A percentile compares a stretch with the other conserved stretches of the same genome.
Conservation (phyloP, 2,113 vertebrate genomes). For the Antechinus stuartii region DNA sequence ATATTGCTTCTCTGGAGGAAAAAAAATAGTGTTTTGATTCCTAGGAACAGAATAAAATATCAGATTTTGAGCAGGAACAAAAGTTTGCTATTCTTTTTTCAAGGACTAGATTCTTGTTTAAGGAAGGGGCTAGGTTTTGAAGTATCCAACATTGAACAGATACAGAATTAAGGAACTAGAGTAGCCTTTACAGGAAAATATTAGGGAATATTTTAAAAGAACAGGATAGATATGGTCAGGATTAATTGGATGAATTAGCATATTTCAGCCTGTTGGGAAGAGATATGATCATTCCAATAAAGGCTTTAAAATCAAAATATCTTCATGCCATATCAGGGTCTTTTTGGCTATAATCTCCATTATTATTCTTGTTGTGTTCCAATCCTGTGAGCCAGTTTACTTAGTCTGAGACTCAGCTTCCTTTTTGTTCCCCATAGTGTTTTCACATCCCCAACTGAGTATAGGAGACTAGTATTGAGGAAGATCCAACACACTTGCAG, state of each 20-base stretch:
- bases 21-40: background rate
- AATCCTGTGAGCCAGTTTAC: background rate
- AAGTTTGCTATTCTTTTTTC: too few species aligned
- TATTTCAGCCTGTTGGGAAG: background rate
- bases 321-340: background rate
- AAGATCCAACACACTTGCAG: background rate
- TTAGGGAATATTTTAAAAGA: background rate
- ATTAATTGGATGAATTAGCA: background rate
- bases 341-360: background rate
- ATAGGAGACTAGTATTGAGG: background rate
- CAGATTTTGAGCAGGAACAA: background rate
- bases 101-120: background rate
- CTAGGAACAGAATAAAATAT: background rate
- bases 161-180: background rate
- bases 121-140: background rate
- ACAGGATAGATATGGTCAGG: background rate
- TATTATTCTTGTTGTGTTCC: background rate
- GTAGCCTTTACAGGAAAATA: background rate
- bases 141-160: background rate
- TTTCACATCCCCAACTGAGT: background rate
- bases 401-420: background rate
- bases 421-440: background rate
- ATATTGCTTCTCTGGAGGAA: background rate
- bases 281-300: background rate
- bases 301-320: background rate